phyloP scores from a whole-genome alignment of 2,888 invertebrate species.

The Neoscelio sp. region DNA sequence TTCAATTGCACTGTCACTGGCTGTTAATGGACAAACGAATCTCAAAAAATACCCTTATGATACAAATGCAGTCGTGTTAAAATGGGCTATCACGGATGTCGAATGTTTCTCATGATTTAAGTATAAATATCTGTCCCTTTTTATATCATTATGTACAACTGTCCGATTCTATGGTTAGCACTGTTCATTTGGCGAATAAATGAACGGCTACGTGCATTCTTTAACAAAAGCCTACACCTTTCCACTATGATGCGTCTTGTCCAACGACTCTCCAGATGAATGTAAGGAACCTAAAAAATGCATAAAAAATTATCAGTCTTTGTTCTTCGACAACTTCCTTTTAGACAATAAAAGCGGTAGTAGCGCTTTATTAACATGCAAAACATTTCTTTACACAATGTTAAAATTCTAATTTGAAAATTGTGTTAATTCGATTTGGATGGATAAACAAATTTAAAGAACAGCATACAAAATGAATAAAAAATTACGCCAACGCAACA shows the following conservation, averaged over 20 bases:
- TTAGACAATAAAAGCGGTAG: conserved; percentile 7
- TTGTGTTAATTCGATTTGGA: neutral
- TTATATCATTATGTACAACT: conserved; percentile 60
- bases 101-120: conserved; percentile 14
- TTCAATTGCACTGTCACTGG: too few species aligned
- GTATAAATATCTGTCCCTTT: conserved; percentile 39
- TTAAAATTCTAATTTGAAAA: neutral
- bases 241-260: conserved; percentile 79
- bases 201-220: conserved; percentile 43
- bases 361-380: too few species aligned
- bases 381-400: too few species aligned
- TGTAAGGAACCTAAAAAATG: conserved; percentile 80
- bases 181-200: conserved; percentile 48
- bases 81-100: conserved; percentile 45
- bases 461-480: neutral
- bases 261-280: conserved; percentile 81
- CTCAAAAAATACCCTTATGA: conserved; percentile 53
- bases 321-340: neutral
- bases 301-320: conserved; percentile 11
- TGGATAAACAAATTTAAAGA: too few species aligned
- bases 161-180: conserved; percentile 46
- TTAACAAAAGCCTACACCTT: conserved; percentile 78
- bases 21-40: conserved; percentile 49
- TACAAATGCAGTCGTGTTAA: conserved; percentile 60
- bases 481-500: conserved; percentile 32